Conservation (phyloP, 2,113 vertebrate genomes). For the Pachycephala philippinensis region DNA sequence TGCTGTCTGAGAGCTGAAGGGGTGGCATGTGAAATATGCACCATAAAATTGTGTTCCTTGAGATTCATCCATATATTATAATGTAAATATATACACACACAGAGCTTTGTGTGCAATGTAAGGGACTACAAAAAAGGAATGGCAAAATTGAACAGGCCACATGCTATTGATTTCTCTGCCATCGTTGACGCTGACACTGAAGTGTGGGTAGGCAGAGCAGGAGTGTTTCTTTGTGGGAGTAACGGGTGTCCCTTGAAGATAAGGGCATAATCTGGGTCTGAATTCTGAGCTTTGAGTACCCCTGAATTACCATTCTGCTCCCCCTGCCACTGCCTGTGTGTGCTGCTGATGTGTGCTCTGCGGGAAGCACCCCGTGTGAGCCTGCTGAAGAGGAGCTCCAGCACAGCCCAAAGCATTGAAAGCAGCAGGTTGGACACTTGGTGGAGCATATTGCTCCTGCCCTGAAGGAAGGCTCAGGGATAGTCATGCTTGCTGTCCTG, state of each 20-base stretch:
- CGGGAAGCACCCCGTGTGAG: rapidly evolving
- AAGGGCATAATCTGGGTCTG: not conserved
- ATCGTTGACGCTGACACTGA: not conserved
- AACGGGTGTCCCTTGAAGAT: not conserved
- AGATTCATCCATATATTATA: not conserved
- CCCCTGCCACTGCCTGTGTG: not conserved
- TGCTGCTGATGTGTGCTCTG: not conserved
- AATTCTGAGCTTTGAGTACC: not conserved
- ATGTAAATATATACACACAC: rapidly evolving
- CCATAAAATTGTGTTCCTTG: not conserved
- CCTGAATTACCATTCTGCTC: rapidly evolving
- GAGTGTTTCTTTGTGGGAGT: not conserved
- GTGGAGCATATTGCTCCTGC: not conserved
- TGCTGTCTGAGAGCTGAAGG: not conserved
- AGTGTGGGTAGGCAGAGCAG: not conserved
- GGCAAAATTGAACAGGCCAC: not conserved
- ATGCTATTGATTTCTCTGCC: not conserved
- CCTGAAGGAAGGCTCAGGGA: too few species aligned
- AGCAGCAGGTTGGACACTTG: not conserved
- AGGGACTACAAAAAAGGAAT: not conserved
- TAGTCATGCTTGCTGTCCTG: not conserved
- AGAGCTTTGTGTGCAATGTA: not conserved
- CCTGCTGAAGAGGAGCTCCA: not conserved
- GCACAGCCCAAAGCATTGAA: not conserved
- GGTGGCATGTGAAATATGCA: not conserved